Base-by-base conservation (phyloP, 2,888 invertebrate species). In the Drosophila mayaguana region DNA sequence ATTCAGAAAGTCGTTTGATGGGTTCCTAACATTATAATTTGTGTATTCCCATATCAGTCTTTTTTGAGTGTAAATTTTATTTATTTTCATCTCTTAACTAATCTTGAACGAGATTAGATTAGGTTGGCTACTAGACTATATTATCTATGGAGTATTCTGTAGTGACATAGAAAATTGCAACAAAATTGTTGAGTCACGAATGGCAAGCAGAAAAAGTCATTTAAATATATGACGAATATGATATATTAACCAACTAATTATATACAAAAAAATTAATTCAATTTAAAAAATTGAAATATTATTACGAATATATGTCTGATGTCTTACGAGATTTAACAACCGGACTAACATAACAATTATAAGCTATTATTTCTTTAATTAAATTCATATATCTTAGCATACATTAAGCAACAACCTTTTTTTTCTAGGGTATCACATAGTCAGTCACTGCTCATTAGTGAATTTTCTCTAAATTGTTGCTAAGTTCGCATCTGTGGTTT, bases 401-500 rank as follows among this genome's bases (percentile, higher is more conserved):
- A n/a, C n/a, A n/a, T n/a, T n/a, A n/a, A n/a, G n/a, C n/a, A n/a
- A n/a, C n/a, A n/a, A n/a, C n/a, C n/a, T n/a, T n/a, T n/a, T 28
- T 8, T 38, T 16, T 16, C 36, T 16, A 40, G 68, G 32, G 71
- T 48, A 71, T 63, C 9, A 11, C 5, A 5, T 0, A n/a, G 40
- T 62, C 46, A 42, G 14, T 28, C 53, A 40, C 0, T 20, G 18
- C 40, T 51, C 22, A 38, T 43, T 56, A 20, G 28, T 36, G 2
- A 9, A 34, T 48, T 20, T 61, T 62, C 20, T 25, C 34, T 25
- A 43, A 12, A 46, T 28, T 53, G 51, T 55, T 40, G 60, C 54
- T 48, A 57, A 68, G 63, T 56, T 80, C 73, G 69, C 71, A 72
- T 72, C 70, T 75, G 72, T 36, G 77, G 76, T 32, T 54, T 48